Percentiles rank a stretch among this genome's conserved stretches.
phyloP scores from a whole-genome alignment of 1,140 invertebrate genomes.

The Gonioctena quinquepunctata region DNA sequence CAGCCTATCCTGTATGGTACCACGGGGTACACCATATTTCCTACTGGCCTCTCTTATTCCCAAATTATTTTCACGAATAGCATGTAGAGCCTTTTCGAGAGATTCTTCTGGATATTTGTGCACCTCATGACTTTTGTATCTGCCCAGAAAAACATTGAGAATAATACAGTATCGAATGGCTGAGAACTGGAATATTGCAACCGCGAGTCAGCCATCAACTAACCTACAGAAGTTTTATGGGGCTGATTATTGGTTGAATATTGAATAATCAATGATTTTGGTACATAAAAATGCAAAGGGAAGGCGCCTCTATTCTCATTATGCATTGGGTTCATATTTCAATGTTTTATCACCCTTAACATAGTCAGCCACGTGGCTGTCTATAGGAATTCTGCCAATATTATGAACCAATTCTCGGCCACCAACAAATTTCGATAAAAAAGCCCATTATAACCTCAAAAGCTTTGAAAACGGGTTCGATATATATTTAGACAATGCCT shows the following conservation, averaged over 20 bases:
- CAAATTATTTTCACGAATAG: slow-evolving; percentile 15
- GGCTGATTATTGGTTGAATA: not conserved
- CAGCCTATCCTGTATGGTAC: slow-evolving; percentile 32
- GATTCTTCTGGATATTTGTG: slow-evolving; percentile 16
- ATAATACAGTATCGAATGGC: not conserved
- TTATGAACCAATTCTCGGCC: not conserved
- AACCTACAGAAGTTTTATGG: not conserved
- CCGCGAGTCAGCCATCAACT: not conserved
- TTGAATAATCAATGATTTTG: not conserved
- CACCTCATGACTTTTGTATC: slow-evolving; percentile 7
- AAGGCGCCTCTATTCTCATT: not conserved
- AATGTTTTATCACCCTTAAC: not conserved
- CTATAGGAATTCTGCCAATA: not conserved
- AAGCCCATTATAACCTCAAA: not conserved
- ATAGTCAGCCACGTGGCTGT: not conserved
- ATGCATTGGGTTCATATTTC: not conserved
- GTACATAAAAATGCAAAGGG: not conserved
- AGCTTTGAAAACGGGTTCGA: not conserved
- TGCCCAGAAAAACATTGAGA: not conserved
- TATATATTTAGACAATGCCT: not conserved
- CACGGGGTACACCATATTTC: slow-evolving; percentile 24
- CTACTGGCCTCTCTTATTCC: slow-evolving; percentile 22
- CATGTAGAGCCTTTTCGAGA: slow-evolving; percentile 13
- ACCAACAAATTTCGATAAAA: not conserved
- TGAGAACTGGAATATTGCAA: not conserved